Base-by-base conservation (phyloP, 2,888 invertebrate species). In the Stegana nigrithorax region DNA sequence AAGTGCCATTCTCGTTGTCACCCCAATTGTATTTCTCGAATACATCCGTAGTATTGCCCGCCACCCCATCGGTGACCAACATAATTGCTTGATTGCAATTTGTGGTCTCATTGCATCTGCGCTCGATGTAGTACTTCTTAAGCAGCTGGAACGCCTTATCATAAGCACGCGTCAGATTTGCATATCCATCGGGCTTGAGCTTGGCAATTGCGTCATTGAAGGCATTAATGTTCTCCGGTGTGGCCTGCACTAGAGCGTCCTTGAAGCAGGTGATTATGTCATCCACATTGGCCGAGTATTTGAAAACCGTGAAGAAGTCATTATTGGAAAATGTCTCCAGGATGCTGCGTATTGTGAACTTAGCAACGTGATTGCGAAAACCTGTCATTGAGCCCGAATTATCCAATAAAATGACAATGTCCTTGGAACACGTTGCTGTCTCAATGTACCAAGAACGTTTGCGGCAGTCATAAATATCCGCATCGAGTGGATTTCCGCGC, bases 371-470 rank as follows among this genome's bases (percentile, higher is more conserved):
- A 80, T 90, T 89, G 59, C 89, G 88, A 69, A 89, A 90, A 0
- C 98, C 98, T 27, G 91, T 92, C 98, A 99, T 99, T 19, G 97
- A 98, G 17, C 99, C 99, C 55, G 97, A 97, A 62, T 92, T 91
- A 83, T 99, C 99, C 66, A 99, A 88, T 60, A 99, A 88, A 64
- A 99, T 96, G 26, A 99, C 91, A 73, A 99, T 92, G 81, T 98
- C 98, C 87, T 99, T 99, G 7, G 98, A 96, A 78, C 97, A 97
- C 0, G 98, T 97, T 0, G 98, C 96, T 0, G 98, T 98, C 87
- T 97, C 95, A 69, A 98, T 96, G 84, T 96, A 99, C 97, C 97
- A 98, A 44, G 95, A 94, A 63, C 93, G 89, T 47, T 94, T 92
- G 59, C 98, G 90, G 78, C 96, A 97, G 84, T 99, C 98, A 85